A percentile compares a stretch with the other conserved stretches of the same genome.
Conservation (phyloP, 1,140 invertebrate genomes). For the Solen grandis region DNA sequence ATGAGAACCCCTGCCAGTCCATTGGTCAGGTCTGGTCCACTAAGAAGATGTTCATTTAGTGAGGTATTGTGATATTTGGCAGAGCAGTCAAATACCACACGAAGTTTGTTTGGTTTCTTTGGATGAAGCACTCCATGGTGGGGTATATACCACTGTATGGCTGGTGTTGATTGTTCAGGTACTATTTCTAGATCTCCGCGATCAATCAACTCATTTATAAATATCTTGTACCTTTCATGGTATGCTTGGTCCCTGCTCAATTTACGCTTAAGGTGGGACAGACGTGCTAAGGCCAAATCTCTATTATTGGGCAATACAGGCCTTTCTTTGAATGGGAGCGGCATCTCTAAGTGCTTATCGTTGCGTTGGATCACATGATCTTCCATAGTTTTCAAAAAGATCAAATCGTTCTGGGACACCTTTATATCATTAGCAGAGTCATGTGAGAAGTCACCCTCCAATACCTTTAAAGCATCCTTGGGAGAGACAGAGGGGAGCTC, state of each 20-base stretch:
- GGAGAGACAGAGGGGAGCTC: too few species aligned
- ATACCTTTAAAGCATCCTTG: too few species aligned
- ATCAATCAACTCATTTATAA: neutral
- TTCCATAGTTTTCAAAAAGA: neutral
- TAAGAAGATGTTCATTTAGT: slow-evolving; percentile 64
- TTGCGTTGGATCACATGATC: neutral
- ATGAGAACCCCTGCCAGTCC: slow-evolving; percentile 45
- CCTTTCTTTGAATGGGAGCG: neutral
- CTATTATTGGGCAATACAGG: neutral
- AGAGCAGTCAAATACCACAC: slow-evolving; percentile 62
- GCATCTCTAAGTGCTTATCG: neutral
- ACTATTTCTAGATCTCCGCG: neutral
- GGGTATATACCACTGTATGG: slow-evolving; percentile 11
- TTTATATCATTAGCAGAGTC: too few species aligned
- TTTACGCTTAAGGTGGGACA: neutral
- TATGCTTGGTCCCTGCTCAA: neutral
- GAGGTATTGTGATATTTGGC: slow-evolving; percentile 46
- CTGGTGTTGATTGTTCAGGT: neutral
- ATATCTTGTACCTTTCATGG: neutral
- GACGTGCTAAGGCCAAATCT: neutral
- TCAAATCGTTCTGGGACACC: neutral
- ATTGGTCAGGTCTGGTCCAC: slow-evolving; percentile 61
- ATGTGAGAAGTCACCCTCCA: too few species aligned
- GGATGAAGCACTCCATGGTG: too few species aligned
- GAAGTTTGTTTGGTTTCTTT: slow-evolving; percentile 49